Evolutionary conservation across 1,140 invertebrate species (phyloP).

Genomic region (Drosophila ohnishii): DNA sequence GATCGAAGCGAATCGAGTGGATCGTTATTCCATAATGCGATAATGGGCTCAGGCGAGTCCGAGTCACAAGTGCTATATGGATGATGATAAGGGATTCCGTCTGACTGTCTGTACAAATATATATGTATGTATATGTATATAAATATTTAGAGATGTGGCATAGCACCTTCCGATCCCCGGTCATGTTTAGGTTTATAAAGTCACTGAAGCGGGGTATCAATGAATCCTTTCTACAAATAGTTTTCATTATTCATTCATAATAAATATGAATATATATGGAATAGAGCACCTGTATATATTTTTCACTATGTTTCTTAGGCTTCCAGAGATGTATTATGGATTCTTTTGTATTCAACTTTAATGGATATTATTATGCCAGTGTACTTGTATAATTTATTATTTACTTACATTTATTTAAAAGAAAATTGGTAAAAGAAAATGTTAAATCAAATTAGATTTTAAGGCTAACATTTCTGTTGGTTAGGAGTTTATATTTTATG

Average conservation of each 20-base stretch:
- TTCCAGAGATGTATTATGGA: not conserved
- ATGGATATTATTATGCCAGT: not conserved
- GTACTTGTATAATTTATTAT: no score
- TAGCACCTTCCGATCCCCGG: not conserved
- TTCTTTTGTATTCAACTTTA: not conserved
- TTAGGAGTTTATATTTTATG: no score
- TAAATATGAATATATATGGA: not conserved
- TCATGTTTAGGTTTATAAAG: not conserved
- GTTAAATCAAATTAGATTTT: no score
- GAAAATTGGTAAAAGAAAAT: no score
- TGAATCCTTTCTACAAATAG: conserved; percentile 1
- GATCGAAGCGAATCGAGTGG: conserved; percentile 26
- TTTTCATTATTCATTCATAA: conserved; percentile 2
- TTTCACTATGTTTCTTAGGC: not conserved
- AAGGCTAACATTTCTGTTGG: no score
- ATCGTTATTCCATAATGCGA: conserved; percentile 13
- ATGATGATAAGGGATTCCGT: conserved; percentile 17
- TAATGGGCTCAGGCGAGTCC: conserved; percentile 15
- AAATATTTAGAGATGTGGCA: not conserved
- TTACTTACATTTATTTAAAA: no score
- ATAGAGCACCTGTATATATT: not conserved
- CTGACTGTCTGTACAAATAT: not conserved
- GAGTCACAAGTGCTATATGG: conserved; percentile 13
- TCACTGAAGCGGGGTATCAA: not conserved
- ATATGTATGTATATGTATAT: not conserved